These are phyloP conservation scores for Stomorhina lunata DNA, from an alignment of 2,888 invertebrate genomes.

Conservation along the genomic window DNA sequence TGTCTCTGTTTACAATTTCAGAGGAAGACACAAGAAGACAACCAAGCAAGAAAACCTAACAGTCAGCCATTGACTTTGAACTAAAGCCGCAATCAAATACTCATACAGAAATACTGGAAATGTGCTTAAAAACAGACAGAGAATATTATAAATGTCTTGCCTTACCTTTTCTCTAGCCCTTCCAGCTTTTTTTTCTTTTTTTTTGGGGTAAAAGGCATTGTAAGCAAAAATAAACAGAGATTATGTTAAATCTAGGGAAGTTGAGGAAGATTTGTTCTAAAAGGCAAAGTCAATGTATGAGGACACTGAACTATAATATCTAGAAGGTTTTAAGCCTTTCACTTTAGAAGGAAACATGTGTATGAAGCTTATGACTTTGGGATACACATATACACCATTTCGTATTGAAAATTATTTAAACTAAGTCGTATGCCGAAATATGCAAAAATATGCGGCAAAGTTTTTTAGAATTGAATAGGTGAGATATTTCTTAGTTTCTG, in stretches of 20 bases:
- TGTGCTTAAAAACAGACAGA: not conserved
- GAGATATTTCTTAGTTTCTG: no score
- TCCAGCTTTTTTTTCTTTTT: not conserved
- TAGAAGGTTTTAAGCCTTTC: slow-evolving; percentile 1
- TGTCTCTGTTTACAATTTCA: slow-evolving; percentile 54
- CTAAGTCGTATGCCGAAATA: no score
- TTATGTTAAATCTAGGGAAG: not conserved
- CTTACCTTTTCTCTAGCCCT: not conserved
- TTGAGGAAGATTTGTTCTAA: not conserved
- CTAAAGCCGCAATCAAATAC: slow-evolving; percentile 37
- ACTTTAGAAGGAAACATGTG: not conserved
- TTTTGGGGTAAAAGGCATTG: not conserved
- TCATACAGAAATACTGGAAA: not conserved
- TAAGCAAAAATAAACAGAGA: not conserved
- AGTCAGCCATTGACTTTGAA: slow-evolving; percentile 46
- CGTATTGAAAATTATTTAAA: not conserved
- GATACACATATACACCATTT: slow-evolving; percentile 3
- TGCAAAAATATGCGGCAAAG: no score
- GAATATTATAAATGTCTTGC: not conserved
- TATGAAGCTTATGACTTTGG: not conserved
- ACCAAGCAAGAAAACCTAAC: not conserved
- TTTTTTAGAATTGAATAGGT: no score
- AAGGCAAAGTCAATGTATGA: not conserved
- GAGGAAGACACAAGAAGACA: not conserved
- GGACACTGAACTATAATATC: not conserved